Percentiles rank a stretch among this genome's conserved stretches.
phyloP scores from a whole-genome alignment of 37 sponge, comb jelly and placozoan genomes.

The Beroe forskalii region DNA sequence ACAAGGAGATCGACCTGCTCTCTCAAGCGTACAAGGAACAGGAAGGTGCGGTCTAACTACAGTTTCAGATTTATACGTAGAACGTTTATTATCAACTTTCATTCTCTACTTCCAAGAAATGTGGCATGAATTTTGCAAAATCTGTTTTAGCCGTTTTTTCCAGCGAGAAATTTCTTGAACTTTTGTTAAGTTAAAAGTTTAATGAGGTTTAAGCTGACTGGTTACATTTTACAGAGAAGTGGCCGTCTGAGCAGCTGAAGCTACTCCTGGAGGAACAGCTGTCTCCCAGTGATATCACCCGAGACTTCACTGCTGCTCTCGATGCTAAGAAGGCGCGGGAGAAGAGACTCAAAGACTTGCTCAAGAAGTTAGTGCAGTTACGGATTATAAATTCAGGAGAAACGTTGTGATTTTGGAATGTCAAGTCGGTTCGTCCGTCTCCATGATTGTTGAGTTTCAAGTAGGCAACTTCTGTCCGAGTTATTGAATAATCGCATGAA shows the following conservation, averaged over 20 bases:
- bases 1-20: slow-evolving; percentile 42
- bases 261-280: background rate
- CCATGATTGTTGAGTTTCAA: too few relatives aligned
- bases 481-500: too few relatives aligned
- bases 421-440: background rate
- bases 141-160: too few relatives aligned
- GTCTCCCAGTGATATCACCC: background rate
- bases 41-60: background rate
- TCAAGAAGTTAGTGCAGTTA: slow-evolving; percentile 49
- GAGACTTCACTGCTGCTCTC: background rate
- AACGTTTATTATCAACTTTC: too few relatives aligned
- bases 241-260: slow-evolving; percentile 18
- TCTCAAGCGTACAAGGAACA: slow-evolving; percentile 32
- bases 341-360: background rate
- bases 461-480: too few relatives aligned
- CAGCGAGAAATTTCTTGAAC: too few relatives aligned
- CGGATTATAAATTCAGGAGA: too few relatives aligned
- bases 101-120: too few relatives aligned
- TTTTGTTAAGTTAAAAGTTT: too few relatives aligned
- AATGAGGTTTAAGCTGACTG: too few relatives aligned
- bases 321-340: slow-evolving; percentile 34
- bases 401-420: background rate
- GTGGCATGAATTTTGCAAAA: too few relatives aligned
- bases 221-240: too few relatives aligned
- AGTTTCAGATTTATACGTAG: background rate